These are phyloP conservation scores for Nettapus auritus DNA, from an alignment of 2,113 vertebrate species.

Conservation along the genomic window DNA sequence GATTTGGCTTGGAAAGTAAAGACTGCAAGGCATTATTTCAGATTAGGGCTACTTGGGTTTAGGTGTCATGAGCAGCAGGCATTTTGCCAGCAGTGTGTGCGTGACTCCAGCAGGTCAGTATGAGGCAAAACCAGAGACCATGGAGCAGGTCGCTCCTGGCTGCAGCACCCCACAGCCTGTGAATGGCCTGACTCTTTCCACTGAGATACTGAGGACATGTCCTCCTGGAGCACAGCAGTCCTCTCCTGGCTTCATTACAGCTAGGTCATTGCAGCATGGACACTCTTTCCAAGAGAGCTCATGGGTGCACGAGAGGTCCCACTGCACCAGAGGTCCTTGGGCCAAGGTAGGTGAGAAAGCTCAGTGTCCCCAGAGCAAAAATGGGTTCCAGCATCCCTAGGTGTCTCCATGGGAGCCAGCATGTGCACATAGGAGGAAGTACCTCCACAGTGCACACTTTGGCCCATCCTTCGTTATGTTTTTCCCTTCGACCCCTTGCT, in stretches of 20 bases:
- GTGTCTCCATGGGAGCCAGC: not conserved
- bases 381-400: not conserved
- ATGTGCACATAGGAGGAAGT: rapidly evolving
- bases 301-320: not conserved
- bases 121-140: not conserved
- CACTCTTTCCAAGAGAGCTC: not conserved
- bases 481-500: not conserved
- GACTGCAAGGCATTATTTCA: not conserved
- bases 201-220: too few relatives aligned
- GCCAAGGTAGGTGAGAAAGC: not conserved
- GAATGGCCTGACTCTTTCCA: not conserved
- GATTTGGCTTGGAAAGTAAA: not conserved
- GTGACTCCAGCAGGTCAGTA: not conserved
- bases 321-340: not conserved
- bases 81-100: not conserved
- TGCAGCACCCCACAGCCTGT: not conserved
- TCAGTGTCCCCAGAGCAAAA: not conserved
- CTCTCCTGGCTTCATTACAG: not conserved
- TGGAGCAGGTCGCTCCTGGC: not conserved
- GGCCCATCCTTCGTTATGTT: not conserved
- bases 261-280: not conserved
- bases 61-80: not conserved
- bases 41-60: not conserved
- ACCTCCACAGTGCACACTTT: not conserved
- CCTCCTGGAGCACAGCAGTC: not conserved